Evolutionary conservation across 2,113 vertebrate species (phyloP).

Genomic region (Cricetomys ansorgei): DNA sequence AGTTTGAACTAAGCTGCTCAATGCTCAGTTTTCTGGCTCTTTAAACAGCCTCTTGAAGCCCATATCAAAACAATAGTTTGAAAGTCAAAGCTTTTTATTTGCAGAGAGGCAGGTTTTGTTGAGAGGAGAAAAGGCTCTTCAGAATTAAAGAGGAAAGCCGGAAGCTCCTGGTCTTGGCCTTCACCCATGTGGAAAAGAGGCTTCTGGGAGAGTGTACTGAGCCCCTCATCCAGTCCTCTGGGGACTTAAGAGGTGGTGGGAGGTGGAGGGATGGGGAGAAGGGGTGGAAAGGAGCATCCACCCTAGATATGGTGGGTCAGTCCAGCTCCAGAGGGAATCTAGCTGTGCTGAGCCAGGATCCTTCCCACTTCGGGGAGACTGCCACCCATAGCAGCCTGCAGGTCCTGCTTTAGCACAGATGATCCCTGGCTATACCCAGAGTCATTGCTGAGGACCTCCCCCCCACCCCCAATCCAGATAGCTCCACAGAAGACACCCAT

Average conservation of each 20-base stretch:
- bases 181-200: constrained; percentile 23
- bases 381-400: not conserved
- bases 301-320: not conserved
- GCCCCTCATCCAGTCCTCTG: not conserved
- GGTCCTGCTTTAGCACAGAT: not conserved
- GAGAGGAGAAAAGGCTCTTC: constrained; percentile 74
- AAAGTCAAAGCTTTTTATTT: constrained; percentile 77
- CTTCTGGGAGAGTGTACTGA: constrained; percentile 12
- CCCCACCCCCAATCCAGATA: not conserved
- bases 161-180: constrained; percentile 50
- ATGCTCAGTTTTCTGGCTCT: constrained; percentile 72
- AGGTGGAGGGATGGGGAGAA: not conserved
- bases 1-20: constrained; percentile 63
- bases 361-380: not conserved
- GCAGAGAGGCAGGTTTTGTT: constrained; percentile 71
- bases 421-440: not conserved
- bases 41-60: constrained; percentile 77
- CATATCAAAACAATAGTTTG: constrained; percentile 75
- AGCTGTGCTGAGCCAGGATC: not conserved
- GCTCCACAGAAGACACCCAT: not conserved
- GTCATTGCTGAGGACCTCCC: not conserved
- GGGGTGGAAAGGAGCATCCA: not conserved
- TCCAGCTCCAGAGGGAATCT: not conserved
- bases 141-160: constrained; percentile 66
- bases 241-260: not conserved